Percentiles rank a stretch among this genome's conserved stretches.
phyloP scores from a whole-genome alignment of 1,140 invertebrate species.

The Trichoplusia ni region DNA sequence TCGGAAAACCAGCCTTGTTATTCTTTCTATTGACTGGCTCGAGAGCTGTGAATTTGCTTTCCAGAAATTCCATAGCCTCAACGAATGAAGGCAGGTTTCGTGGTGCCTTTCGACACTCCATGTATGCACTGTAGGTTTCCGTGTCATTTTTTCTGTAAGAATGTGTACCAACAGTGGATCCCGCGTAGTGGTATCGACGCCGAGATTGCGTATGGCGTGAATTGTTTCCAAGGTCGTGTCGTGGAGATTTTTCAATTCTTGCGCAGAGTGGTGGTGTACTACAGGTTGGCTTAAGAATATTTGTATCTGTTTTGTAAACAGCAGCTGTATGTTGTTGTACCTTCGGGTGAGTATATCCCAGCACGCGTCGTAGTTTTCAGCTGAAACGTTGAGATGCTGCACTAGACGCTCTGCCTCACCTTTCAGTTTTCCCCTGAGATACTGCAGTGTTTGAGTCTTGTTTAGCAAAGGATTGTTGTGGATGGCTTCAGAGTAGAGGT shows the following conservation, averaged over 20 bases:
- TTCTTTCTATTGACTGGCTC: too few species aligned
- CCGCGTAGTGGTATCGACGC: neutral
- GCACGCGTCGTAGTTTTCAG: constrained; percentile 10
- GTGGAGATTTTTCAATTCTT: neutral
- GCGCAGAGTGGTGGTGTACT: neutral
- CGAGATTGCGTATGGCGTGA: neutral
- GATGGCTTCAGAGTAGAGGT: neutral
- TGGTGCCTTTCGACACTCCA: neutral
- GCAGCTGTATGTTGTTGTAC: neutral
- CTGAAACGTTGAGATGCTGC: constrained; percentile 8
- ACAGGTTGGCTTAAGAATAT: neutral
- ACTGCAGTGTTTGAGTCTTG: constrained; percentile 13
- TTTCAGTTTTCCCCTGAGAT: constrained; percentile 3
- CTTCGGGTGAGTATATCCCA: neutral
- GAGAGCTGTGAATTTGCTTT: too few species aligned
- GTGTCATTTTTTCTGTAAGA: neutral
- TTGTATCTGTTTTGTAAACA: neutral
- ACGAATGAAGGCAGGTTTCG: neutral
- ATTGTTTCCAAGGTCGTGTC: neutral
- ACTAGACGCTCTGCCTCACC: constrained; percentile 20
- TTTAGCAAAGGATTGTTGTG: neutral
- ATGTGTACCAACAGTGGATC: neutral
- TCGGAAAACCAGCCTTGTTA: too few species aligned
- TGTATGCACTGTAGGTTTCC: neutral
- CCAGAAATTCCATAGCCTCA: too few species aligned